Conservation (phyloP, 2,113 vertebrate species). For the Cathartes aura region DNA sequence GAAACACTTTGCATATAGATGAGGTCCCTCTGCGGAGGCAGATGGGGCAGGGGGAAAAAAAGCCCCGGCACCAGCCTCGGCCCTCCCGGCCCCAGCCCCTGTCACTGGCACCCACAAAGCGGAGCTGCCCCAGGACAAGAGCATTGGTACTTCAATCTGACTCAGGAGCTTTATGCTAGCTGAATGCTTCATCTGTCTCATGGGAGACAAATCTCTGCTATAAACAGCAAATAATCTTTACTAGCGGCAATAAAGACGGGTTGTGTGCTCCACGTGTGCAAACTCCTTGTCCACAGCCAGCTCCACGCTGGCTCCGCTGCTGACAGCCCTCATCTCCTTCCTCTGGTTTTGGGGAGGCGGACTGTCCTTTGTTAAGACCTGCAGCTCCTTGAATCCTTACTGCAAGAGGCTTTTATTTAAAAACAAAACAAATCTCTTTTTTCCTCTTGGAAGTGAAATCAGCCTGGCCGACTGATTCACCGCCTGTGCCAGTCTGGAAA, state of each 20-base stretch:
- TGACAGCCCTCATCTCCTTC: neutral
- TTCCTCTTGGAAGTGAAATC: neutral
- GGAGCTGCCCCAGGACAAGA: fast-evolving
- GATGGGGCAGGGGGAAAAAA: neutral
- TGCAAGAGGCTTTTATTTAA: neutral
- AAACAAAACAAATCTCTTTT: neutral
- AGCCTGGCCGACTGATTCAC: neutral
- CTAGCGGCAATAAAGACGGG: neutral
- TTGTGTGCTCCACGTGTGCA: fast-evolving
- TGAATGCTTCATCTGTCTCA: neutral
- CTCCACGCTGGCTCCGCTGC: neutral
- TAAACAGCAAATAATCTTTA: neutral
- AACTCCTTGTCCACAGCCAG: neutral
- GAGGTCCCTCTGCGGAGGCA: fast-evolving
- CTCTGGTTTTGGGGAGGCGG: neutral
- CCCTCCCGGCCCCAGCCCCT: neutral
- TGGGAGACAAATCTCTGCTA: neutral
- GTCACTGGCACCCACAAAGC: fast-evolving
- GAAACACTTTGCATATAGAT: fast-evolving
- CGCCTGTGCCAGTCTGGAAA: neutral
- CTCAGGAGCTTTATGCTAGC: fast-evolving
- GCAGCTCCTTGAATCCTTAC: neutral
- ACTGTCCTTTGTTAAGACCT: neutral
- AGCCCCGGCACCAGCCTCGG: neutral
- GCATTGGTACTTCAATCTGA: fast-evolving